Conservation (phyloP, 2,888 invertebrate genomes). For the Lasioglossum zephyrum region DNA sequence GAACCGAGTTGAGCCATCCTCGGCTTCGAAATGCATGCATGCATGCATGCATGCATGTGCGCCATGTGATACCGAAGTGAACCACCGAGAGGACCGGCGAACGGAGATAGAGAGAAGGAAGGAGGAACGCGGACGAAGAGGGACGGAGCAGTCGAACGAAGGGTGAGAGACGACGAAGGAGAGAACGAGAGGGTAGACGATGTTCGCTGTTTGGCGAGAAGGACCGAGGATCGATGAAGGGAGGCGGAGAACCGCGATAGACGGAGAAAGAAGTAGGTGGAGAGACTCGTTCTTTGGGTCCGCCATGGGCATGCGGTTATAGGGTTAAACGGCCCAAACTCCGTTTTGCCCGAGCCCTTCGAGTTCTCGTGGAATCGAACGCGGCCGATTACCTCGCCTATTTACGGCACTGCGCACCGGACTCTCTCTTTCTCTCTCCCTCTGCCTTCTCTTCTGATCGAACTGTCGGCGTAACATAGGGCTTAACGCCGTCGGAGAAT, state of each 20-base stretch:
- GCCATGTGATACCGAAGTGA: slow-evolving; percentile 77
- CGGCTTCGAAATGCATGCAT: slow-evolving; percentile 80
- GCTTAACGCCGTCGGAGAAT: slow-evolving; percentile 59
- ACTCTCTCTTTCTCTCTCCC: slow-evolving; percentile 17
- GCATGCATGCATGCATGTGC: slow-evolving; percentile 74
- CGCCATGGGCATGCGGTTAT: slow-evolving; percentile 65
- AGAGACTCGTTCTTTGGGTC: slow-evolving; percentile 61
- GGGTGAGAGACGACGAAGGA: slow-evolving; percentile 13
- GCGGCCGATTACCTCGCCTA: slow-evolving; percentile 69
- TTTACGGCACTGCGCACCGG: slow-evolving; percentile 54
- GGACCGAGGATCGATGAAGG: slow-evolving; percentile 7
- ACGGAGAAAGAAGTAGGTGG: slow-evolving; percentile 56
- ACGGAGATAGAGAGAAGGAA: slow-evolving; percentile 33
- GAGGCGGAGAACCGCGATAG: slow-evolving; percentile 10
- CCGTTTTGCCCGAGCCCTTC: slow-evolving; percentile 38
- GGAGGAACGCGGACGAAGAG: not conserved
- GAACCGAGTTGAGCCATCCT: slow-evolving; percentile 81
- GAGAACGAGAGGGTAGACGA: not conserved
- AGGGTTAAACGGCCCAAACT: slow-evolving; percentile 69
- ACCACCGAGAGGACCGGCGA: slow-evolving; percentile 53
- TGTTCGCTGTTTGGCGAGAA: slow-evolving; percentile 23
- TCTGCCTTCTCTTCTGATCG: slow-evolving; percentile 44
- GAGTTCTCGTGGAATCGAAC: slow-evolving; percentile 62
- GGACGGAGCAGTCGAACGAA: not conserved
- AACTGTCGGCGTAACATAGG: slow-evolving; percentile 56